Evolutionary conservation across 2,888 invertebrate species (phyloP), one percentile per base, ranked within the genome.

Genomic region (Lottia scabra): DNA sequence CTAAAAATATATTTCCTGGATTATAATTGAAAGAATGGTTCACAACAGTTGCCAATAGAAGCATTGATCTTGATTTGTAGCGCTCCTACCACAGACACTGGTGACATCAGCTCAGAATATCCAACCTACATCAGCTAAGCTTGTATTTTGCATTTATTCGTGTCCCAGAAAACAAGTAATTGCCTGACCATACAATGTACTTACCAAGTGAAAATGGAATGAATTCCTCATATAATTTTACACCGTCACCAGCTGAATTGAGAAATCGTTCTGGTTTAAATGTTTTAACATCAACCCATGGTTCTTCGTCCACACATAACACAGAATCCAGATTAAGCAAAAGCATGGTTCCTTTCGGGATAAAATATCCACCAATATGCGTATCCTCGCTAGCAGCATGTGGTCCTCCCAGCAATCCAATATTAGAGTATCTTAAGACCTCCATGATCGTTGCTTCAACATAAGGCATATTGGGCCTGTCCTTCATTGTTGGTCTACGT

Each of bases 381-480:
- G 83, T 78, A 46, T 87, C 86, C 38, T 76, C n/a, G 8, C 73
- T 68, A 13, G 78, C 81, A 5, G 74, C 56, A 80, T 87, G 77
- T 72, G 79, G 71, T 46, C 78, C 38, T 70, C 75, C 30, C 72
- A 83, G 56, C 1, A 82, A 84, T 16, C 81, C 80, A 48, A 85
- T 78, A 62, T 77, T 76, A 3, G 82, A 81, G 15, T 78, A 67
- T 38, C 88, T 68, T 56, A 80, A 78, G 0, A 79, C 75, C 74
- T 88, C 87, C 66, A 81, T 70, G 46, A 87, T 75, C 13, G 80
- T 80, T 10, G 87, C 87, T 63, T 86, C 83, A 38, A 82, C 73
- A 69, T 83, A 83, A 1, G 78, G 77, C 48, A 84, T 63, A 13
- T 74, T 30, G 2, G 74, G 43, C 56, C 74, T 78, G 71, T 85